phyloP scores from a whole-genome alignment of 2,113 vertebrate species.

The Otus sunia region DNA sequence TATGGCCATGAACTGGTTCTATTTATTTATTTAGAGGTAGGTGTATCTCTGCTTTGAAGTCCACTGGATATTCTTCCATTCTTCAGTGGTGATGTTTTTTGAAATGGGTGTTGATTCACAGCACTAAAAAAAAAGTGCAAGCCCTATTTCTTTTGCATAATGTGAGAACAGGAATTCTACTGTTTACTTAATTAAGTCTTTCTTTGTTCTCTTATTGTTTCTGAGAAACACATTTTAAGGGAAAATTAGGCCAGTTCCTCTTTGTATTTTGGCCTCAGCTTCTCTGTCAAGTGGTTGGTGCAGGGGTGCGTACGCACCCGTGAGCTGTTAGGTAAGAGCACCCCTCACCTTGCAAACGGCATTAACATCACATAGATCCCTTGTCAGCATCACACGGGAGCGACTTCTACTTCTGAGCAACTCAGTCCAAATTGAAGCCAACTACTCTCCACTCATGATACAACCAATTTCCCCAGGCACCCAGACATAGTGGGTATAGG shows the following conservation, averaged over 20 bases:
- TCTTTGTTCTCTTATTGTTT: not conserved
- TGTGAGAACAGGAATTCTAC: not conserved
- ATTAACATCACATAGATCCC: not conserved
- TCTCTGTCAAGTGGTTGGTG: not conserved
- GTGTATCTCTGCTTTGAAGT: not conserved
- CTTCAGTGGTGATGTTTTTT: not conserved
- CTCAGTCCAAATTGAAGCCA: not conserved
- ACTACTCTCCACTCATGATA: not conserved
- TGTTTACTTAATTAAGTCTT: not conserved
- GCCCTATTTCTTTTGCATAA: not conserved
- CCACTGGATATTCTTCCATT: not conserved
- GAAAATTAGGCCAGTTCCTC: not conserved
- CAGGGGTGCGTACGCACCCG: accelerated
- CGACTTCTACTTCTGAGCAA: not conserved
- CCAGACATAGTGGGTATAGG: not conserved
- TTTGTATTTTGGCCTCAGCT: not conserved
- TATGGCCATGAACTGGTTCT: not conserved
- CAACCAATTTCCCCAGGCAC: not conserved
- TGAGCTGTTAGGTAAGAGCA: not conserved
- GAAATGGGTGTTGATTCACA: not conserved
- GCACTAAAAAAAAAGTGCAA: not conserved
- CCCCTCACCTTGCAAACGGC: not conserved
- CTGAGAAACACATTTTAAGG: not conserved
- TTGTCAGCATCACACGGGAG: not conserved
- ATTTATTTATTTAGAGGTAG: not conserved